Evolutionary conservation across 2,888 invertebrate species (phyloP).

Genomic region (Scaeva pyrastri): DNA sequence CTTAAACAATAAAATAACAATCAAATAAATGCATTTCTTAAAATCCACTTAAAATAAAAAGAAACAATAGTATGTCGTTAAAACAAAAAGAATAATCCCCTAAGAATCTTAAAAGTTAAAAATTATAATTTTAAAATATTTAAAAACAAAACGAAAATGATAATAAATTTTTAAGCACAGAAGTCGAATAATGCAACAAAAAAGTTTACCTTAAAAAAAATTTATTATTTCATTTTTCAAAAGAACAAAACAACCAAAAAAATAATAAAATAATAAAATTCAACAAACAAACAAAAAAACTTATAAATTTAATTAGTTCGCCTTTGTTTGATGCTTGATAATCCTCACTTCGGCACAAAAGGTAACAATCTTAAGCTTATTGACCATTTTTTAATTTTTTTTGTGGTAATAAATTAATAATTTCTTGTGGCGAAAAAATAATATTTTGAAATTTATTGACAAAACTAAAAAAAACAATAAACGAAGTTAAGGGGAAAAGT

Average conservation of each 20-base stretch:
- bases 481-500: neutral
- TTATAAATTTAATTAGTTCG: slow-evolving; percentile 67
- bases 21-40: no score
- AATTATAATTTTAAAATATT: neutral
- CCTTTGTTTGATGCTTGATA: slow-evolving; percentile 65
- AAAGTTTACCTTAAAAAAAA: neutral
- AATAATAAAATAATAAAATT: no score
- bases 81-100: no score
- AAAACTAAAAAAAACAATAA: neutral
- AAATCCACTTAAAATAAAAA: no score
- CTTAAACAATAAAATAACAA: no score
- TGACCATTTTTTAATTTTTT: slow-evolving; percentile 32
- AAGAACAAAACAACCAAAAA: neutral
- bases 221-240: slow-evolving; percentile 20
- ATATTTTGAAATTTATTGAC: slow-evolving; percentile 30
- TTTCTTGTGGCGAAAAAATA: slow-evolving; percentile 57
- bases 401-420: slow-evolving; percentile 67
- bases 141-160: neutral
- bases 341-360: slow-evolving; percentile 60
- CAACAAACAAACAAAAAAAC: slow-evolving; percentile 47
- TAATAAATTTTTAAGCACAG: slow-evolving; percentile 3
- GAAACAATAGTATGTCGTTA: no score
- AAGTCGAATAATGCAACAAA: slow-evolving; percentile 16
- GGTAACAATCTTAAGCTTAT: slow-evolving; percentile 61
- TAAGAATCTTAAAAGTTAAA: no score